Evolutionary conservation across 2,797 vertebrate genomes (phyloP).

Genomic region (Phoebastria nigripes): DNA sequence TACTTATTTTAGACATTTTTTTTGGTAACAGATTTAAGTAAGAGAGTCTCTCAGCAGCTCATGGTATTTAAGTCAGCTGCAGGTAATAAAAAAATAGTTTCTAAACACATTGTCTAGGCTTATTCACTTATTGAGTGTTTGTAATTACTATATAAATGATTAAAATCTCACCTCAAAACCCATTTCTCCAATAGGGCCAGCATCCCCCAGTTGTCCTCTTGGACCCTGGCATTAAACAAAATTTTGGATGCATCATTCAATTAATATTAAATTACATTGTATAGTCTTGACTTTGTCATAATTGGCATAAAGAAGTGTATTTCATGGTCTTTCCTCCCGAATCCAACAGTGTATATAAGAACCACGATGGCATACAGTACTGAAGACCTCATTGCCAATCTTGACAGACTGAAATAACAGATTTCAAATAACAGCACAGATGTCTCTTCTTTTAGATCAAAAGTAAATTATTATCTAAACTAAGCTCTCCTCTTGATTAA

Average conservation of each 20-base stretch:
- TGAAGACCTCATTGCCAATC: not conserved
- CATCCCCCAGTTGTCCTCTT: constrained; percentile 86
- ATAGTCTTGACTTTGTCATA: not conserved
- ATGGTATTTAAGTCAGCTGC: not conserved
- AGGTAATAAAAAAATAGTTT: not conserved
- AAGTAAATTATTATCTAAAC: constrained; percentile 50
- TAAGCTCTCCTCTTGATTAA: constrained; percentile 32
- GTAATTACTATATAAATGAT: not conserved
- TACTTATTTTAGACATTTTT: not conserved
- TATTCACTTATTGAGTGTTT: not conserved
- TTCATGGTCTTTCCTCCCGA: not conserved
- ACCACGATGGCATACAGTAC: not conserved
- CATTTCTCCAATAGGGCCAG: constrained; percentile 86
- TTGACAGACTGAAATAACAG: not conserved
- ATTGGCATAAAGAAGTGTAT: not conserved
- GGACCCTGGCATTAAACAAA: constrained; percentile 81
- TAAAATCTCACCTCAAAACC: constrained; percentile 84
- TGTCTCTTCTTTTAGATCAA: not conserved
- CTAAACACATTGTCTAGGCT: not conserved
- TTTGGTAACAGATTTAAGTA: not conserved
- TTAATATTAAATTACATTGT: not conserved
- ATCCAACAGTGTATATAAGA: not conserved
- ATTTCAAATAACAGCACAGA: not conserved
- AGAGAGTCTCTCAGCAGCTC: not conserved
- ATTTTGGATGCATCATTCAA: constrained; percentile 13